Base-by-base conservation (phyloP, 1,140 invertebrate species). In the Pseudomyrmex gracilis region DNA sequence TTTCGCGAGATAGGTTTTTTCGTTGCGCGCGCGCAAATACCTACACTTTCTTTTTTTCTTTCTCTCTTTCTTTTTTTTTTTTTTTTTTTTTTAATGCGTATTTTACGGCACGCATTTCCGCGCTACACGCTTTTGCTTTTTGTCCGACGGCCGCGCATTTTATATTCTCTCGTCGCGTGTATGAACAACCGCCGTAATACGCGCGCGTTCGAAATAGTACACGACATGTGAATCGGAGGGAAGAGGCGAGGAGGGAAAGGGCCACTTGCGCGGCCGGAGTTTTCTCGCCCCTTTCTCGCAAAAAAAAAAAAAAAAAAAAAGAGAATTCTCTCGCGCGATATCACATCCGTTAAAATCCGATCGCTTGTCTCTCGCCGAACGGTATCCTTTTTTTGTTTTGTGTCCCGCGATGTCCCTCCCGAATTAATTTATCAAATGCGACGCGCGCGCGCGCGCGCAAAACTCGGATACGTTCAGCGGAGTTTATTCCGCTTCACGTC, bases 111-210 rank as follows among this genome's bases (percentile, higher is more conserved):
- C 64, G 67, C 84, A 84, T 89, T 89, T 87, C 85, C 61, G 63
- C 60, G 82, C 57, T 87, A 85, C 85, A 89, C 45, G 85, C 73
- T 89, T 89, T 87, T 87, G 82, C 88, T 89, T 85, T 89, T 89
- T 88, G 85, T 89, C 87, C 74, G 71, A 73, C 82, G 63, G 58
- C 64, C 63, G 74, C 67, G 53, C 34, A 83, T 87, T 89, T 89
- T 82, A 82, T 71, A 78, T 67, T 82, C 74, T 57, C 0, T 34
- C 34, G 34, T 17, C 15, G n/a, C 66, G 17, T 61, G 10, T 57
- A 67, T 17, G 17, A 86, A 76, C 47, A 43, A 53, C 8, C 20
- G n/a, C 20, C 47, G 57, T 74, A 51, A 63, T 61, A 49, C 45
- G 20, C 24, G 34, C 47, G 5, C 60, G 60, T 49, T 80, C 22